Evolutionary conservation across 2,113 vertebrate species (phyloP).

Genomic region (Thalassoma bifasciatum): DNA sequence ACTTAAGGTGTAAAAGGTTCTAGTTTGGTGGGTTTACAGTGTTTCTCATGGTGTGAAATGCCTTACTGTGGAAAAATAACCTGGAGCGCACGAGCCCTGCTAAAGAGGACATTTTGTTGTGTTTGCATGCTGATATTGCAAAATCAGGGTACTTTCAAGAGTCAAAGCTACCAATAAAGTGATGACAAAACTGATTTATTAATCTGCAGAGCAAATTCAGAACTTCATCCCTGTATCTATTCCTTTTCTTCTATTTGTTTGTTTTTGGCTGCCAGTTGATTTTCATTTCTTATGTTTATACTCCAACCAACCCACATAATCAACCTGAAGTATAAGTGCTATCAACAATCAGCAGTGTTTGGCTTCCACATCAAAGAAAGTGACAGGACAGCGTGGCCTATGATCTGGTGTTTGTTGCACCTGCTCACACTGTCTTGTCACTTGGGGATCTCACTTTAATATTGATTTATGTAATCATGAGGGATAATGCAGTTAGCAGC

Average conservation of each 20-base stretch:
- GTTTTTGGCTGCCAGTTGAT: neutral
- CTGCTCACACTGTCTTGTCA: neutral
- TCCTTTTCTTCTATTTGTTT: too few species aligned
- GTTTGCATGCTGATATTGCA: neutral
- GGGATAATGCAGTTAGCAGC: too few species aligned
- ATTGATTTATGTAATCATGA: too few species aligned
- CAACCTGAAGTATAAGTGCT: neutral
- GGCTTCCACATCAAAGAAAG: neutral
- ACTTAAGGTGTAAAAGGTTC: constrained; percentile 2
- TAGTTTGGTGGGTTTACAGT: constrained; percentile 2
- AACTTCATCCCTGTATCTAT: neutral
- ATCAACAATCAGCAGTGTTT: neutral
- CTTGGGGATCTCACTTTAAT: too few species aligned
- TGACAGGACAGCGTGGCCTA: neutral
- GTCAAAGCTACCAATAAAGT: neutral
- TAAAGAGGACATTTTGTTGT: constrained; percentile 19
- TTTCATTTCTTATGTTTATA: constrained; percentile 16
- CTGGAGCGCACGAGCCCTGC: neutral
- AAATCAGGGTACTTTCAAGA: neutral
- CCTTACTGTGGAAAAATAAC: neutral
- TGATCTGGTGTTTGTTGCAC: neutral
- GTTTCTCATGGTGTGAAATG: constrained; percentile 16
- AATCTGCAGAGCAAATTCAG: neutral
- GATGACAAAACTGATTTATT: neutral
- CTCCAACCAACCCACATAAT: constrained; percentile 13